These are phyloP conservation scores for Microctonus brassicae DNA, from an alignment of 2,888 invertebrate genomes.

Conservation along the genomic window DNA sequence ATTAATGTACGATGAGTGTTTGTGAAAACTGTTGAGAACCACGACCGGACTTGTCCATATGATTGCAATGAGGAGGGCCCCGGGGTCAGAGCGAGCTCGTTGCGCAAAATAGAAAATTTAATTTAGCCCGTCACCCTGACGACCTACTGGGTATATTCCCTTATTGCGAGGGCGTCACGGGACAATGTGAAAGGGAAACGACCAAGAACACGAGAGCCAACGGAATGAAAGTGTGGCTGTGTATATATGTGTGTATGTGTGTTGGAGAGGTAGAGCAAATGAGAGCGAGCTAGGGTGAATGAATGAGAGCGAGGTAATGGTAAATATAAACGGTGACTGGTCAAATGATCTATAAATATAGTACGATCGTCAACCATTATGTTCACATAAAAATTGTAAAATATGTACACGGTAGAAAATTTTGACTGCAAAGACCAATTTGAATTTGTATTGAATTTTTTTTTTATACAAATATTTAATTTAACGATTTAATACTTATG, in stretches of 20 bases:
- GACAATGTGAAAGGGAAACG: conserved; percentile 32
- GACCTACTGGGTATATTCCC: conserved; percentile 45
- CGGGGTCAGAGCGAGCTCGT: conserved; percentile 54
- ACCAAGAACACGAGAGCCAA: conserved; percentile 29
- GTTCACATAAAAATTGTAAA: neutral
- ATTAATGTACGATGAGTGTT: neutral
- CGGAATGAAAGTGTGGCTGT: conserved; percentile 30
- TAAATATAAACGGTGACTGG: neutral
- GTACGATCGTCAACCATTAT: neutral
- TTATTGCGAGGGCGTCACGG: conserved; percentile 50
- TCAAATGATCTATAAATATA: neutral
- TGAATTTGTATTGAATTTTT: too few relatives aligned
- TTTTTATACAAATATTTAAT: too few relatives aligned
- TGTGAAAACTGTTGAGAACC: conserved; percentile 51
- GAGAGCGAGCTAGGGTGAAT: neutral
- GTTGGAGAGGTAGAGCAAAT: conserved; percentile 14
- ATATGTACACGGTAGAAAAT: too few relatives aligned
- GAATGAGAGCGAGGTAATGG: neutral
- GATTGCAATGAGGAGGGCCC: conserved; percentile 51
- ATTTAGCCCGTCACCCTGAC: conserved; percentile 56
- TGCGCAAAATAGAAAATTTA: conserved; percentile 64
- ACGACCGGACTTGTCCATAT: conserved; percentile 49
- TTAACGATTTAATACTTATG: too few relatives aligned
- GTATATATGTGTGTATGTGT: conserved; percentile 5
- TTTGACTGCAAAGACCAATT: too few relatives aligned